phyloP scores from a whole-genome alignment of 2,113 vertebrate genomes.

The Zeus faber region DNA sequence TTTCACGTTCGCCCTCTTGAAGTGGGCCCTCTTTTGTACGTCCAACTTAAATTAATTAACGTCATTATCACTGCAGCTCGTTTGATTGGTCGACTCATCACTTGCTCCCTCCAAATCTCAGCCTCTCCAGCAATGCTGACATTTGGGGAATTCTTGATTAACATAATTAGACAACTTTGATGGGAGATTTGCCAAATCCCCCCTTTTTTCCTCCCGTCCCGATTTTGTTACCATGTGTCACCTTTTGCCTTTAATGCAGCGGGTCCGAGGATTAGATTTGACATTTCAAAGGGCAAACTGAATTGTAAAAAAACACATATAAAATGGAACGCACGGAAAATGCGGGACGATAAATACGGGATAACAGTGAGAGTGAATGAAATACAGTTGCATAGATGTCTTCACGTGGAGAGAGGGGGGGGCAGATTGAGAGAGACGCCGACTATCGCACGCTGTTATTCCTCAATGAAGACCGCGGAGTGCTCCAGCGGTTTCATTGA shows the following conservation, averaged over 20 bases:
- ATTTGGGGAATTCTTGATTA: slow-evolving; percentile 78
- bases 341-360: slow-evolving; percentile 12
- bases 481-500: slow-evolving; percentile 67
- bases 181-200: slow-evolving; percentile 76
- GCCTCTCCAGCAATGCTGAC: slow-evolving; percentile 69
- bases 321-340: slow-evolving; percentile 18
- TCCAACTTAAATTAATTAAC: slow-evolving; percentile 61
- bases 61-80: slow-evolving; percentile 43
- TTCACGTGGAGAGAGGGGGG: background rate
- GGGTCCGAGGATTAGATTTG: slow-evolving; percentile 67
- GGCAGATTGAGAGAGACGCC: slow-evolving; percentile 28
- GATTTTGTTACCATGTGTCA: slow-evolving; percentile 65
- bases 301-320: slow-evolving; percentile 41
- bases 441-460: slow-evolving; percentile 42
- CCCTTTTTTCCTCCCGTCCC: slow-evolving; percentile 52
- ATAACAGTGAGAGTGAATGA: background rate
- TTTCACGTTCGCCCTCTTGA: slow-evolving; percentile 51
- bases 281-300: slow-evolving; percentile 71
- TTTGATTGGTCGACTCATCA: slow-evolving; percentile 61
- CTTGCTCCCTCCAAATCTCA: slow-evolving; percentile 68
- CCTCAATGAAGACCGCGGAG: slow-evolving; percentile 48
- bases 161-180: slow-evolving; percentile 81
- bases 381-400: background rate
- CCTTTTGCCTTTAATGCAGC: slow-evolving; percentile 55
- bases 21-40: slow-evolving; percentile 47